A percentile compares a stretch with the other conserved stretches of the same genome.
Evolutionary conservation across 1,140 invertebrate genomes (phyloP).

Genomic region (Drosophila ohnishii): DNA sequence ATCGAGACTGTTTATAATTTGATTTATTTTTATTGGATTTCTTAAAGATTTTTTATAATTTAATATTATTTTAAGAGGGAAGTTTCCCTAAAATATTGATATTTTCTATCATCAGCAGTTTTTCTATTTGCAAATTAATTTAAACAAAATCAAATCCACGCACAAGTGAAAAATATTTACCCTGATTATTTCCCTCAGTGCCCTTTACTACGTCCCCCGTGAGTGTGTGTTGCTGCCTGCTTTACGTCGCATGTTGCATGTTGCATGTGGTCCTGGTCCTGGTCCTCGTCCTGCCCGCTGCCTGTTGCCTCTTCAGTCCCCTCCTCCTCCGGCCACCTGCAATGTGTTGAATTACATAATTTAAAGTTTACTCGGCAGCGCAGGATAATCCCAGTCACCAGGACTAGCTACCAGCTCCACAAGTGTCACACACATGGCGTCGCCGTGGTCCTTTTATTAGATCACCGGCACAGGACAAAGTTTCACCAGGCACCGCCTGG

Average conservation of each 20-base stretch:
- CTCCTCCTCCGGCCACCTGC: slow-evolving; percentile 10
- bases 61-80: background rate
- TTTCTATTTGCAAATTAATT: too few species aligned
- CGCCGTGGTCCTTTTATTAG: slow-evolving; percentile 58
- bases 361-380: slow-evolving; percentile 63
- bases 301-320: slow-evolving; percentile 38
- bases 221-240: slow-evolving; percentile 21
- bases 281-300: slow-evolving; percentile 20
- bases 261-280: slow-evolving; percentile 24
- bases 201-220: slow-evolving; percentile 13
- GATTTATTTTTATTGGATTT: too few species aligned
- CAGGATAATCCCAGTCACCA: slow-evolving; percentile 60
- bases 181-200: background rate
- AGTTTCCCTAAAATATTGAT: background rate
- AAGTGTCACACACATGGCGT: slow-evolving; percentile 64
- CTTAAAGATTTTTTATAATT: background rate
- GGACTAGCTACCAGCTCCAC: slow-evolving; percentile 49
- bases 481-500: slow-evolving; percentile 66
- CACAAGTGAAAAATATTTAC: background rate
- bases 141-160: background rate
- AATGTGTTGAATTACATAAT: slow-evolving; percentile 81
- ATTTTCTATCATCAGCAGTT: too few species aligned
- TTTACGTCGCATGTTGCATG: slow-evolving; percentile 31
- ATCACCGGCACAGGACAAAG: slow-evolving; percentile 57
- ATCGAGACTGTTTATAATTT: background rate